These are phyloP conservation scores for Orchestes rusci DNA, from an alignment of 2,888 invertebrate genomes.

Conservation along the genomic window DNA sequence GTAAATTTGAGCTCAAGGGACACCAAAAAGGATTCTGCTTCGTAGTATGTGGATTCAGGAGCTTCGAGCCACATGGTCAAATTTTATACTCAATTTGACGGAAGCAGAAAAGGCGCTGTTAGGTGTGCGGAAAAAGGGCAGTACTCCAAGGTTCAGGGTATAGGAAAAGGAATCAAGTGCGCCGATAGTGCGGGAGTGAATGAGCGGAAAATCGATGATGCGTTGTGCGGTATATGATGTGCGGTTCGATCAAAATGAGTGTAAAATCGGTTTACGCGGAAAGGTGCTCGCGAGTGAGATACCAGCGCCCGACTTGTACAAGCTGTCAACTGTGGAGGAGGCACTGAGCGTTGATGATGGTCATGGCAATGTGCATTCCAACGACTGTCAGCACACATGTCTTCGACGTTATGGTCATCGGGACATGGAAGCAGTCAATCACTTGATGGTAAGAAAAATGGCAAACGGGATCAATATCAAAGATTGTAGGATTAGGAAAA, in stretches of 20 bases:
- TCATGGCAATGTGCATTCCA: not conserved
- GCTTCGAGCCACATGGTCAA: too few species aligned
- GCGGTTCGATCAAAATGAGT: not conserved
- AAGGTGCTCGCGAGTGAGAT: not conserved
- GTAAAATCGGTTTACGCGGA: too few species aligned
- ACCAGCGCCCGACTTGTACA: not conserved
- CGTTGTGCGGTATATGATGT: not conserved
- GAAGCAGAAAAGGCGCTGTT: too few species aligned
- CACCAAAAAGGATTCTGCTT: too few species aligned
- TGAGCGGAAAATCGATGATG: not conserved
- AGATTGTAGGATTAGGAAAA: not conserved
- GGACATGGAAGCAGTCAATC: not conserved
- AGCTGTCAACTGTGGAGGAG: not conserved
- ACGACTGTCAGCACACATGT: slow-evolving; percentile 1
- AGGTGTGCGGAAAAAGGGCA: too few species aligned
- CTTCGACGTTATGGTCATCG: not conserved
- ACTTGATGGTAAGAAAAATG: not conserved
- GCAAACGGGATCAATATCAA: not conserved
- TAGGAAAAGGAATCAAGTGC: too few species aligned
- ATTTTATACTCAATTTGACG: too few species aligned
- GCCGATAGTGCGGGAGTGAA: too few species aligned
- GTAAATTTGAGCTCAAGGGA: too few species aligned
- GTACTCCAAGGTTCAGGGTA: too few species aligned
- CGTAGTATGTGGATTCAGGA: too few species aligned
- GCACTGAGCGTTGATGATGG: not conserved